These are phyloP conservation scores for Carettochelys insculpta DNA, from an alignment of 2,113 vertebrate species.

Conservation along the genomic window DNA sequence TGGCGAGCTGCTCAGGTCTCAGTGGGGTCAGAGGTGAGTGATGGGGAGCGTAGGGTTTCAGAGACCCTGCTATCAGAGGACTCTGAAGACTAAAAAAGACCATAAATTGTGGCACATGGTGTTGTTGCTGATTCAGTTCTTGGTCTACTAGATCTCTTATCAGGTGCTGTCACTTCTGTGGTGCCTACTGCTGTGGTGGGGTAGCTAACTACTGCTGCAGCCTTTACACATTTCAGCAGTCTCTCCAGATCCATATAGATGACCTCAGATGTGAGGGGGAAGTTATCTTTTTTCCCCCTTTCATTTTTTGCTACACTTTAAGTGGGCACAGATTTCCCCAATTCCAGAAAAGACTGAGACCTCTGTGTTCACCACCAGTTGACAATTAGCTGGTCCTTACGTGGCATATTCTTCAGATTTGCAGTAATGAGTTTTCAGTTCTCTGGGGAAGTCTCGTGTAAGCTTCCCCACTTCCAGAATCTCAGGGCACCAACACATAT, in stretches of 20 bases:
- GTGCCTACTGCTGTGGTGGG: neutral
- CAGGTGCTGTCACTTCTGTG: neutral
- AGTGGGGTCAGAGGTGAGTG: neutral
- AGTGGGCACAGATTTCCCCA: neutral
- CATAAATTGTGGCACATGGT: neutral
- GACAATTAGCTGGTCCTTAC: neutral
- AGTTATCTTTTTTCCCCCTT: neutral
- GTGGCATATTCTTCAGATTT: neutral
- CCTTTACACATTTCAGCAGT: neutral
- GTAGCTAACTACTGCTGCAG: neutral
- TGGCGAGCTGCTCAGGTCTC: neutral
- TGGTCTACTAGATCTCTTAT: neutral
- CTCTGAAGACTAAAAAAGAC: neutral
- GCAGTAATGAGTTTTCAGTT: neutral
- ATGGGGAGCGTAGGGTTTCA: neutral
- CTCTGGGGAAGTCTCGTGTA: neutral
- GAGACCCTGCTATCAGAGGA: neutral
- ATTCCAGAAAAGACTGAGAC: neutral
- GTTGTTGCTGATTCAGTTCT: neutral
- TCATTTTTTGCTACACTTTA: neutral
- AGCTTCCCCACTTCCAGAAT: neutral
- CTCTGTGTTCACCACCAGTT: neutral
- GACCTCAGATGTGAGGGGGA: neutral
- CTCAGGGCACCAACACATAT: neutral
- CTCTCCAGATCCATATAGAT: neutral